These are phyloP conservation scores for Nomada fabriciana DNA, from an alignment of 2,888 invertebrate species.

Conservation along the genomic window DNA sequence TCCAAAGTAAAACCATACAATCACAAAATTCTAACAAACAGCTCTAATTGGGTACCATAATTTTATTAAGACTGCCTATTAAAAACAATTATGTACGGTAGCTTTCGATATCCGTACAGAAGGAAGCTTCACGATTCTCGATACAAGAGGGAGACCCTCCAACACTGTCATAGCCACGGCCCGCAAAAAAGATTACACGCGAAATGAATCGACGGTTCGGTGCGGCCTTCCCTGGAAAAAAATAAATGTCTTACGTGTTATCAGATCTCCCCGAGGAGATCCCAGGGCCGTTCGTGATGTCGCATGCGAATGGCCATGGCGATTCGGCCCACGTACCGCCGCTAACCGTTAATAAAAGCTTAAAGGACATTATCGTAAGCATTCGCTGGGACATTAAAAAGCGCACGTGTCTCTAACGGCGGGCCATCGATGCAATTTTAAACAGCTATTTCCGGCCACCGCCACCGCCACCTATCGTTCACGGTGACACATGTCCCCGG, in stretches of 20 bases:
- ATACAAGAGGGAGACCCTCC: too few relatives aligned
- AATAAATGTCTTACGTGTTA: constrained; percentile 51
- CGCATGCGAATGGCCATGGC: constrained; percentile 74
- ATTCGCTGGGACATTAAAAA: constrained; percentile 83
- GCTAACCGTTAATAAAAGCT: constrained; percentile 84
- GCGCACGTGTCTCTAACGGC: constrained; percentile 83
- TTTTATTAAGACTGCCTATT: too few relatives aligned
- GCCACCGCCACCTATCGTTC: constrained; percentile 76
- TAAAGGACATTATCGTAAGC: constrained; percentile 83
- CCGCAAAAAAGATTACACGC: constrained; percentile 29
- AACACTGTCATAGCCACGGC: too few relatives aligned
- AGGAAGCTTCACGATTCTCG: neutral
- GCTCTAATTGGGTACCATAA: too few relatives aligned
- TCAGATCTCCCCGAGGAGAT: constrained; percentile 42
- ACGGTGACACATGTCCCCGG: constrained; percentile 83
- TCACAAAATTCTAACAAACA: too few relatives aligned
- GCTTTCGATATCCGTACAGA: too few relatives aligned
- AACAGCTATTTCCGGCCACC: constrained; percentile 80
- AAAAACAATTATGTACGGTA: too few relatives aligned
- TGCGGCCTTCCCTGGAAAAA: constrained; percentile 16
- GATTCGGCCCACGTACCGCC: constrained; percentile 81
- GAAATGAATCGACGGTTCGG: constrained; percentile 41
- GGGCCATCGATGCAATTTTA: constrained; percentile 83
- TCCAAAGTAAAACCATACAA: too few relatives aligned
- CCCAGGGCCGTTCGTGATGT: constrained; percentile 59